Evolutionary conservation across 2,888 invertebrate species (phyloP).

Genomic region (Epistrophe eligans): DNA sequence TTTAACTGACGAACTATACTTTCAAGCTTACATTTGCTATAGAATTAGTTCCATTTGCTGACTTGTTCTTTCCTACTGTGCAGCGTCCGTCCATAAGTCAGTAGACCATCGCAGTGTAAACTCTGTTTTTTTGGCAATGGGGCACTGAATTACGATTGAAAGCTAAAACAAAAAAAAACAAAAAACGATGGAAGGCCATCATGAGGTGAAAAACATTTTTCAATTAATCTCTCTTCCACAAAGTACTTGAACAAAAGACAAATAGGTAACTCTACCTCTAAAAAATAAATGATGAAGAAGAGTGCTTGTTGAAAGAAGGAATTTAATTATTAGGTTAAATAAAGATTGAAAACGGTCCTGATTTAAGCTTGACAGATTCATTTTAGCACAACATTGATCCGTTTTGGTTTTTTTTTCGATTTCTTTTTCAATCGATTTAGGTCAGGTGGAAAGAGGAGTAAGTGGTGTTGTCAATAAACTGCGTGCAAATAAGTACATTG

Average conservation of each 20-base stretch:
- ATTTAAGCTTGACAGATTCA: slow-evolving; percentile 24
- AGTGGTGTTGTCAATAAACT: not conserved
- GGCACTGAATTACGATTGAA: slow-evolving; percentile 24
- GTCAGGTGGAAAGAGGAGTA: not conserved
- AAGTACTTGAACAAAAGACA: slow-evolving; percentile 4
- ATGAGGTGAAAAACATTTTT: slow-evolving; percentile 32
- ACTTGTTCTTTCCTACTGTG: not conserved
- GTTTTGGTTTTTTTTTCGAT: not conserved
- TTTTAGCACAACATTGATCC: slow-evolving; percentile 27
- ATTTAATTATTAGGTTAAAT: slow-evolving; percentile 35
- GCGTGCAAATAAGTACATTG: not conserved
- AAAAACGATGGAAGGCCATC: not conserved
- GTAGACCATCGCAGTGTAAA: slow-evolving; percentile 1
- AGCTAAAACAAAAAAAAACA: not conserved
- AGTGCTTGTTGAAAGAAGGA: slow-evolving; percentile 8
- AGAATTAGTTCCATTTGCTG: not conserved
- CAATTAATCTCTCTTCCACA: slow-evolving; percentile 35
- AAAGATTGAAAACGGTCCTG: slow-evolving; percentile 32
- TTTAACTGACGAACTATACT: too few species aligned
- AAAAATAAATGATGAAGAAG: not conserved
- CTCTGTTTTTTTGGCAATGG: slow-evolving; percentile 14
- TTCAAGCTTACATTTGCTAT: too few species aligned
- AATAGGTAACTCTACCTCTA: not conserved
- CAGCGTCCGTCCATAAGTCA: not conserved
- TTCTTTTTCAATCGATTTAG: slow-evolving; percentile 10